Conservation (phyloP, 2,888 invertebrate genomes). For the Ophion ellenae region DNA sequence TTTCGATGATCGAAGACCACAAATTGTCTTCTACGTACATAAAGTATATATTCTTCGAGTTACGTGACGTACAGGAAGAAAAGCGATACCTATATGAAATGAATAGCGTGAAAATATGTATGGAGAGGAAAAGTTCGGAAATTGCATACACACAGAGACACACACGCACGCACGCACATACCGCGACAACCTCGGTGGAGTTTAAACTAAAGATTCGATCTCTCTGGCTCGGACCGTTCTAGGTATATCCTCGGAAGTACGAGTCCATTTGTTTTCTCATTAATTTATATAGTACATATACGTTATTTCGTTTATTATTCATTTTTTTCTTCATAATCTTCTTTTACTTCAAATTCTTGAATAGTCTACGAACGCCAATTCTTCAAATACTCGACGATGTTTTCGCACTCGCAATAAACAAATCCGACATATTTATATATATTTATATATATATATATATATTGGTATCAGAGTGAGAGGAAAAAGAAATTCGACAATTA, state of each 20-base stretch:
- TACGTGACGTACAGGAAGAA: not conserved
- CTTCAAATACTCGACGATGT: too few species aligned
- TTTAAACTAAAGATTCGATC: slow-evolving; percentile 25
- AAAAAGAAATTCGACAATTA: not conserved
- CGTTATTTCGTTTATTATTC: slow-evolving; percentile 17
- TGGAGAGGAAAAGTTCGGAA: not conserved
- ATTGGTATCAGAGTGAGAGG: not conserved
- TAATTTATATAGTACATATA: slow-evolving; percentile 31
- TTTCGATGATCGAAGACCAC: not conserved
- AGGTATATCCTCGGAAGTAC: slow-evolving; percentile 38
- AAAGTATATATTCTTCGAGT: slow-evolving; percentile 1
- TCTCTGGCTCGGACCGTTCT: slow-evolving; percentile 22
- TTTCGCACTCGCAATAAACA: too few species aligned
- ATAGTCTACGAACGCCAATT: not conserved
- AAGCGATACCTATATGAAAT: not conserved
- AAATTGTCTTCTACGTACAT: not conserved
- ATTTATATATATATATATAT: not conserved
- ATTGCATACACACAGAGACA: not conserved
- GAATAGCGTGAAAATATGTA: not conserved
- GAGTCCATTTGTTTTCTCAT: slow-evolving; percentile 12
- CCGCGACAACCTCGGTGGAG: slow-evolving; percentile 11
- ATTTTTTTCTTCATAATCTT: not conserved
- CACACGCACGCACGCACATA: slow-evolving; percentile 20
- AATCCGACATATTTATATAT: too few species aligned
- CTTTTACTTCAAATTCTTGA: slow-evolving; percentile 2